phyloP scores from a whole-genome alignment of 2,113 vertebrate species.

The Hyperoodon ampullatus region DNA sequence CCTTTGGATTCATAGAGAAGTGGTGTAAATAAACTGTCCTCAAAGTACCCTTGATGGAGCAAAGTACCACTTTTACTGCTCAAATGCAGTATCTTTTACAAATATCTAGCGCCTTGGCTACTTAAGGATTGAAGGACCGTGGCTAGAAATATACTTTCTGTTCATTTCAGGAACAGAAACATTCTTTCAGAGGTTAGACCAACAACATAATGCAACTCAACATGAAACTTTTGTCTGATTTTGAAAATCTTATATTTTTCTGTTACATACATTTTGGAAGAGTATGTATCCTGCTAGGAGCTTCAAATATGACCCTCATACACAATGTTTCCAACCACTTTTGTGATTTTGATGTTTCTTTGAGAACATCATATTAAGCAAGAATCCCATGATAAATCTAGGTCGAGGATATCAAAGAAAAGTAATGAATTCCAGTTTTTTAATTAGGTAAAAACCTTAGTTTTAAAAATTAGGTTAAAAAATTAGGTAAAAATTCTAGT shows the following conservation, averaged over 20 bases:
- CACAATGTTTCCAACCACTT: not conserved
- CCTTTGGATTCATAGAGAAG: too few relatives aligned
- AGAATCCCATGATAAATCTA: not conserved
- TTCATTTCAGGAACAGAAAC: not conserved
- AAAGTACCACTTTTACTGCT: not conserved
- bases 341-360: not conserved
- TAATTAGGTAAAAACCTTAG: not conserved
- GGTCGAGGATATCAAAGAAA: not conserved
- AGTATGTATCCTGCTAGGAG: not conserved
- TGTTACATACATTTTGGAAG: not conserved
- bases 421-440: not conserved
- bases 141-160: not conserved
- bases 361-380: not conserved
- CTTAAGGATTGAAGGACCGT: not conserved
- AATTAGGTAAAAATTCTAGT: not conserved
- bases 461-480: not conserved
- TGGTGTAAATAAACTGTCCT: not conserved
- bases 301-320: not conserved
- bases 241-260: not conserved
- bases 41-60: not conserved
- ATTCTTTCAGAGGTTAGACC: not conserved
- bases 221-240: not conserved
- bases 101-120: not conserved
- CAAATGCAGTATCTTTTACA: not conserved
- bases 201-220: not conserved